A percentile compares a stretch with the other conserved stretches of the same genome.
These are phyloP conservation scores for Pontoporia blainvillei DNA, from an alignment of 2,113 vertebrate genomes.

Conservation along the genomic window DNA sequence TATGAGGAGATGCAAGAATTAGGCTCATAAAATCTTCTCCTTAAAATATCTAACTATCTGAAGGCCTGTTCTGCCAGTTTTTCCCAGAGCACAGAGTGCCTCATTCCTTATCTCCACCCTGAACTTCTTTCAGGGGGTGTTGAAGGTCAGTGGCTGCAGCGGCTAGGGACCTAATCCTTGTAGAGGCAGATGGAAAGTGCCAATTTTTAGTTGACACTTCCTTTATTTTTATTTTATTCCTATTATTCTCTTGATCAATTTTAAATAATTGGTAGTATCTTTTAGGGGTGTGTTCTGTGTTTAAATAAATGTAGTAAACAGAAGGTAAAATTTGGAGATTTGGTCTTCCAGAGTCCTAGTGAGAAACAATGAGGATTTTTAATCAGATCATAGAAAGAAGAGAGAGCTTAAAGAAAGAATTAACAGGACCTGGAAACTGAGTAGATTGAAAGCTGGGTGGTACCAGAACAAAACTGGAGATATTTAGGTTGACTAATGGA, in stretches of 20 bases:
- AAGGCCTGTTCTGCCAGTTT: too few species aligned
- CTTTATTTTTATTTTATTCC: background rate
- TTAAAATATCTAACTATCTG: too few species aligned
- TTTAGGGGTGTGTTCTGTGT: background rate
- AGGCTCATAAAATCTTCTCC: too few species aligned
- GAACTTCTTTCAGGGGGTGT: too few species aligned
- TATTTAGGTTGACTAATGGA: background rate
- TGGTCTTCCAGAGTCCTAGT: background rate
- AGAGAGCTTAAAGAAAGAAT: background rate
- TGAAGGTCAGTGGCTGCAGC: too few species aligned
- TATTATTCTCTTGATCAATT: background rate
- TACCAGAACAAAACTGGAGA: background rate
- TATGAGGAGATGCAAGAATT: too few species aligned
- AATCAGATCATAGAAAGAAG: background rate
- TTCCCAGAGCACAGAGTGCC: too few species aligned
- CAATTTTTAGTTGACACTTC: background rate
- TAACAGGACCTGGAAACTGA: background rate
- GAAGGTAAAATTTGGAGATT: background rate
- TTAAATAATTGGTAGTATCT: background rate
- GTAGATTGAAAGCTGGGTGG: background rate
- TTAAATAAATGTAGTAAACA: slow-evolving; percentile 4
- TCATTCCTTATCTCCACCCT: too few species aligned
- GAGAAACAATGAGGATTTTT: background rate
- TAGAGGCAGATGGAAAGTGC: too few species aligned
- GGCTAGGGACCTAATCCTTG: too few species aligned